Percentiles rank a stretch among this genome's conserved stretches.
phyloP scores from a whole-genome alignment of 1,140 invertebrate genomes.

The Zaprionus camerounensis region DNA sequence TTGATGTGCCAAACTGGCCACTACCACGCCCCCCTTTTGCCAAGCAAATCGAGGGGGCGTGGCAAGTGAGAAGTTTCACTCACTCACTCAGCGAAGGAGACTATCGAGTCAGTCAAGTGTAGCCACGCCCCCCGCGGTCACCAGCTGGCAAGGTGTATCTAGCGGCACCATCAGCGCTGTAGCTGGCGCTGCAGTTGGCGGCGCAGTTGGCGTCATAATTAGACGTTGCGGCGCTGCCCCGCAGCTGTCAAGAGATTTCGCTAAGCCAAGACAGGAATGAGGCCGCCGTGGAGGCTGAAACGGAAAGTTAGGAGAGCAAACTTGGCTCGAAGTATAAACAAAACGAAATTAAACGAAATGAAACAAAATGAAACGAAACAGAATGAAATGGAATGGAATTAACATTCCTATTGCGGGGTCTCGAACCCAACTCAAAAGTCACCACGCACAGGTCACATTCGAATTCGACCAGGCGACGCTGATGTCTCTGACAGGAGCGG shows the following conservation, averaged over 20 bases:
- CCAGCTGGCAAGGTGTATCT: constrained; percentile 3
- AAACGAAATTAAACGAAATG: background rate
- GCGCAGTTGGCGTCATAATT: constrained; percentile 66
- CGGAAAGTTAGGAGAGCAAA: constrained; percentile 28
- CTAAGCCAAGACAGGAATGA: constrained; percentile 20
- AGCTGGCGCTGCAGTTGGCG: constrained; percentile 2
- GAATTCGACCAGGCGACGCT: constrained; percentile 27
- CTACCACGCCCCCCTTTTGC: constrained; percentile 8
- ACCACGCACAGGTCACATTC: constrained; percentile 46
- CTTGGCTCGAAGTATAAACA: background rate
- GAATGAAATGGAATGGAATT: constrained; percentile 51
- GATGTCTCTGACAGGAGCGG: constrained; percentile 22
- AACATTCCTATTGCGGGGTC: constrained; percentile 61
- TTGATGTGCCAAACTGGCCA: constrained; percentile 18
- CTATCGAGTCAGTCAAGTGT: constrained; percentile 20
- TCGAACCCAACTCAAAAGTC: constrained; percentile 63
- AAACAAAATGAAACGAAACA: background rate
- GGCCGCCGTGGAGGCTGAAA: constrained; percentile 30
- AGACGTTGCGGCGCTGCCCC: constrained; percentile 51
- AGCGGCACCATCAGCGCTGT: constrained; percentile 22
- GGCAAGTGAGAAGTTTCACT: constrained; percentile 20
- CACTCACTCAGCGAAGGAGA: background rate
- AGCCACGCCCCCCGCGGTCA: constrained; percentile 29
- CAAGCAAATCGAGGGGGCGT: background rate
- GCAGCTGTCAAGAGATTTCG: constrained; percentile 22